phyloP scores from a whole-genome alignment of 2,113 vertebrate species.

The Tonatia bakeri region DNA sequence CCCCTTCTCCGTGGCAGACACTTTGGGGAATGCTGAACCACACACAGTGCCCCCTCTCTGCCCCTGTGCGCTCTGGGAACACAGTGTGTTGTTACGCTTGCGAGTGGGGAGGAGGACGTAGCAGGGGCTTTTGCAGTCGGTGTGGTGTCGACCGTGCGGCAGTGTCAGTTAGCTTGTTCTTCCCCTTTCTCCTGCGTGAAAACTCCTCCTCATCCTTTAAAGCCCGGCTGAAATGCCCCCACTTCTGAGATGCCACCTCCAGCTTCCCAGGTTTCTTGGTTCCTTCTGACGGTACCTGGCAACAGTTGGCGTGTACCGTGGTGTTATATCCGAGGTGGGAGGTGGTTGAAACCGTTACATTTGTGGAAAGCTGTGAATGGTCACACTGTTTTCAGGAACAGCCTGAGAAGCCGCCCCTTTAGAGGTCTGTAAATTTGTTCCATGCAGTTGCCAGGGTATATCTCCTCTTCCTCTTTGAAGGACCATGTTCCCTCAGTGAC shows the following conservation, averaged over 20 bases:
- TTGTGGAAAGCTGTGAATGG: neutral
- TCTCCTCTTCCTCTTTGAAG: neutral
- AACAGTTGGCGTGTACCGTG: accelerated
- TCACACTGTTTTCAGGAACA: neutral
- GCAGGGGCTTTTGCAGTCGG: neutral
- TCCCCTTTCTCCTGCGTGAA: neutral
- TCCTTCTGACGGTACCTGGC: neutral
- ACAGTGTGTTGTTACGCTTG: neutral
- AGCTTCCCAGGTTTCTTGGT: neutral
- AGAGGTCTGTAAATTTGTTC: neutral
- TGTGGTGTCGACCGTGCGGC: neutral
- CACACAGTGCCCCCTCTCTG: neutral
- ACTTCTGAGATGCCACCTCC: neutral
- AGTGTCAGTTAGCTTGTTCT: no score
- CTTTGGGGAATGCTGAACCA: neutral
- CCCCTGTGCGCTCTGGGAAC: neutral
- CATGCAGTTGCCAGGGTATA: neutral
- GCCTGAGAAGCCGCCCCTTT: neutral
- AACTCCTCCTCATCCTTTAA: neutral
- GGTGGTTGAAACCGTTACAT: neutral
- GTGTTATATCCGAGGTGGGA: neutral
- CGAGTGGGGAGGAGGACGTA: neutral
- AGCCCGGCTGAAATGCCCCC: neutral
- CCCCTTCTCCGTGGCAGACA: neutral
- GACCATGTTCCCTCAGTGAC: neutral